A percentile compares a stretch with the other conserved stretches of the same genome.
Evolutionary conservation across 2,797 vertebrate species (phyloP).

Genomic region (Gymnoscopelus microlampas): DNA sequence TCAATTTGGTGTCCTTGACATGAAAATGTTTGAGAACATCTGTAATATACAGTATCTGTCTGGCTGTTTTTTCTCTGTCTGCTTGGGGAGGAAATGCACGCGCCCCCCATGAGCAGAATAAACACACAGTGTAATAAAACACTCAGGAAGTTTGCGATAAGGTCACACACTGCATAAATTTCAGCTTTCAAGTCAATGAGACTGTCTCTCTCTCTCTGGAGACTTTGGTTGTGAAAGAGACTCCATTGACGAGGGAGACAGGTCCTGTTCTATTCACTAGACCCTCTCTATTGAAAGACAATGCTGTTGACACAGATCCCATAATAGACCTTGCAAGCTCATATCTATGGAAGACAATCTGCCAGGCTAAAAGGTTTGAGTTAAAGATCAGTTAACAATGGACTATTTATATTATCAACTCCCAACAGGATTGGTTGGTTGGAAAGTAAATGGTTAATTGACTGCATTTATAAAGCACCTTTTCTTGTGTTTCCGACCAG

Average conservation of each 20-base stretch:
- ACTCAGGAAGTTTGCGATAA: conserved; percentile 9
- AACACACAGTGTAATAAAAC: conserved; percentile 31
- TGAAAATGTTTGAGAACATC: too few species aligned
- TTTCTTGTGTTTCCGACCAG: too few species aligned
- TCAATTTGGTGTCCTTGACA: too few species aligned
- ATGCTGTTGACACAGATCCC: background rate
- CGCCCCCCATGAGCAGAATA: conserved; percentile 20
- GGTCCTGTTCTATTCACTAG: background rate
- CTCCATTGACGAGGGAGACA: background rate
- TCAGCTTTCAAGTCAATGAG: background rate
- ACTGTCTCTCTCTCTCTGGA: background rate
- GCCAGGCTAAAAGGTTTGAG: background rate
- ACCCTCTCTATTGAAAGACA: conserved; percentile 8
- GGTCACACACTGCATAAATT: conserved; percentile 21
- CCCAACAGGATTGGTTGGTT: background rate
- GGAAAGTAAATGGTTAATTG: background rate
- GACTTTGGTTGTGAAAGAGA: conserved; percentile 14
- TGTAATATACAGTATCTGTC: background rate
- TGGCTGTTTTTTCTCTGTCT: background rate
- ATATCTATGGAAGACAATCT: conserved; percentile 33
- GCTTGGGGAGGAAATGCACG: background rate
- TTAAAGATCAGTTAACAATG: conserved; percentile 12
- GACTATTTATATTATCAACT: too few species aligned
- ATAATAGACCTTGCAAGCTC: conserved; percentile 18
- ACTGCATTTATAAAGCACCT: too few species aligned